Evolutionary conservation across 2,797 vertebrate genomes (phyloP).

Genomic region (Chaunax sp.): DNA sequence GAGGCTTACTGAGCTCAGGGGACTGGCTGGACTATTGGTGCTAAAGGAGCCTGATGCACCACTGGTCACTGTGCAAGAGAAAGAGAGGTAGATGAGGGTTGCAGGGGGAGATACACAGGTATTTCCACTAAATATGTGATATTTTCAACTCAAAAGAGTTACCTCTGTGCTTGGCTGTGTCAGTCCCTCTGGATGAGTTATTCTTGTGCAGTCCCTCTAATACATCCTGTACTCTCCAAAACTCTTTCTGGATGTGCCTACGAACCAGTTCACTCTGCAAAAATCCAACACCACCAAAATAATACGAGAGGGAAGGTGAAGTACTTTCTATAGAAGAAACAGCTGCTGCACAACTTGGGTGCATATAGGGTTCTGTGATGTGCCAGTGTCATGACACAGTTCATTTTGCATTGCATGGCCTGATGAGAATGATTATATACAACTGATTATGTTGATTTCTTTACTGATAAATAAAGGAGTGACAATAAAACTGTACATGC

Average conservation of each 20-base stretch:
- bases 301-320: neutral
- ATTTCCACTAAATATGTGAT: neutral
- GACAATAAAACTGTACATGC: too few species aligned
- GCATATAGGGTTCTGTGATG: too few species aligned
- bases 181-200: slow-evolving; percentile 91
- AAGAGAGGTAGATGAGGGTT: too few species aligned
- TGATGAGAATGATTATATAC: too few species aligned
- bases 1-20: slow-evolving; percentile 94
- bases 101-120: neutral
- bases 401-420: too few species aligned
- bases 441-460: too few species aligned
- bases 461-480: too few species aligned
- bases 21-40: slow-evolving; percentile 97
- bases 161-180: slow-evolving; percentile 96
- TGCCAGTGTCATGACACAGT: too few species aligned
- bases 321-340: too few species aligned
- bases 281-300: neutral
- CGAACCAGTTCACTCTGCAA: slow-evolving; percentile 90
- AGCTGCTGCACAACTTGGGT: too few species aligned
- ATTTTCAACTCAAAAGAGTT: neutral
- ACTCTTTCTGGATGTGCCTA: slow-evolving; percentile 95
- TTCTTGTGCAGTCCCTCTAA: slow-evolving; percentile 96
- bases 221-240: slow-evolving; percentile 97
- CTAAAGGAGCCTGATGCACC: slow-evolving; percentile 90
- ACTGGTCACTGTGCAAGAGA: slow-evolving; percentile 80